Evolutionary conservation across 2,797 vertebrate genomes (phyloP).

Genomic region (Eptatretus atami): DNA sequence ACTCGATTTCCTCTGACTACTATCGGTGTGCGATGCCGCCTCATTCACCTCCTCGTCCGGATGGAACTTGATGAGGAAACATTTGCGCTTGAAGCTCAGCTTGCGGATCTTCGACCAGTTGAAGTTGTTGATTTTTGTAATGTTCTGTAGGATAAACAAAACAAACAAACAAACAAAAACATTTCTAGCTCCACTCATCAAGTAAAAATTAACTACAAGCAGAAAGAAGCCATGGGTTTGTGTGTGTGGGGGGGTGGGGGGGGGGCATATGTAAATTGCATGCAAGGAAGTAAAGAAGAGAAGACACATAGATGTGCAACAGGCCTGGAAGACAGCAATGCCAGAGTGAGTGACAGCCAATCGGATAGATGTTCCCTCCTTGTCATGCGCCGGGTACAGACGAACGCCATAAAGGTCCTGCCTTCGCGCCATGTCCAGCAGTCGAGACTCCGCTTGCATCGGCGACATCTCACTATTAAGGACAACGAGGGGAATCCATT

Average conservation of each 20-base stretch:
- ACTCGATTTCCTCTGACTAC: neutral
- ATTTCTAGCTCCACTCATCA: neutral
- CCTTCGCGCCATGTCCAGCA: conserved; percentile 56
- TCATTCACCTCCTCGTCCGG: conserved; percentile 60
- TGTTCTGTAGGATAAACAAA: conserved; percentile 23
- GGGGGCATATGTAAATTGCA: neutral
- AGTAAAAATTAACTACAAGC: neutral
- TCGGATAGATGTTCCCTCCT: conserved; percentile 60
- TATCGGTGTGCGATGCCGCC: neutral
- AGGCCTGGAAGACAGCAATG: conserved; percentile 78
- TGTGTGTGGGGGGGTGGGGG: neutral
- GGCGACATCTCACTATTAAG: conserved; percentile 50
- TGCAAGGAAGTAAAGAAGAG: neutral
- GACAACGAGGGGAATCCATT: too few relatives aligned
- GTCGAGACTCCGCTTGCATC: conserved; percentile 72
- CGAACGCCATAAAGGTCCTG: conserved; percentile 83
- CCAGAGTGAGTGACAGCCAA: conserved; percentile 62
- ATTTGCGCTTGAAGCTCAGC: conserved; percentile 91
- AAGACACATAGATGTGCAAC: neutral
- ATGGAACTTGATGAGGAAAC: conserved; percentile 76
- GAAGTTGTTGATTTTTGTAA: conserved; percentile 80
- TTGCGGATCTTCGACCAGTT: conserved; percentile 95
- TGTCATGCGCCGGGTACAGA: conserved; percentile 68
- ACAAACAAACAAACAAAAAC: conserved; percentile 7
- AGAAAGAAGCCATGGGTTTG: neutral